phyloP scores from a whole-genome alignment of 2,797 vertebrate species.

The Pangasius krempfi region DNA sequence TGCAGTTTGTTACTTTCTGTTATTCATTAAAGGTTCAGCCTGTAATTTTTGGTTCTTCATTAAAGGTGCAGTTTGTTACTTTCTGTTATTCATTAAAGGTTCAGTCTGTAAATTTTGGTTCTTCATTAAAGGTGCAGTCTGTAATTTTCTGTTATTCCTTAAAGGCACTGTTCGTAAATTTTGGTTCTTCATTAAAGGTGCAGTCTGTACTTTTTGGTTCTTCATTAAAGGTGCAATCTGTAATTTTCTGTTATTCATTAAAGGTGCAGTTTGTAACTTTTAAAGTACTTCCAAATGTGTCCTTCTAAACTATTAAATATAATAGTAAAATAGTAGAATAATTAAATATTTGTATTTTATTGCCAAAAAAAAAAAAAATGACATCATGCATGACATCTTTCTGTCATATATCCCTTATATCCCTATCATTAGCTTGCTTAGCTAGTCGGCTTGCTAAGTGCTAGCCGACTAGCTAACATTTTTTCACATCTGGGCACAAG shows the following conservation, averaged over 20 bases:
- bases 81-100: not conserved
- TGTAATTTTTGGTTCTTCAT: not conserved
- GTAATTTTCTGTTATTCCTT: not conserved
- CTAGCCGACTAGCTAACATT: not conserved
- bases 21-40: not conserved
- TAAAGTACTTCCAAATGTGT: not conserved
- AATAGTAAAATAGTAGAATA: not conserved
- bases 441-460: not conserved
- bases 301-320: not conserved
- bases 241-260: not conserved
- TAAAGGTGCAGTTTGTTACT: not conserved
- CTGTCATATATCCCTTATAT: not conserved
- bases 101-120: not conserved
- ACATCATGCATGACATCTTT: not conserved
- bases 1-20: not conserved
- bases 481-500: not conserved
- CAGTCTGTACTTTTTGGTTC: not conserved
- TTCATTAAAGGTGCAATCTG: not conserved
- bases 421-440: not conserved
- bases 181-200: too few species aligned
- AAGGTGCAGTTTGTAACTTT: not conserved
- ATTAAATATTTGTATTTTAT: not conserved
- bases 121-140: not conserved
- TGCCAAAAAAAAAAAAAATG: too few species aligned
- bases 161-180: not conserved